Evolutionary conservation across 2,797 vertebrate species (phyloP).

Genomic region (Eurystomus glaucurus): DNA sequence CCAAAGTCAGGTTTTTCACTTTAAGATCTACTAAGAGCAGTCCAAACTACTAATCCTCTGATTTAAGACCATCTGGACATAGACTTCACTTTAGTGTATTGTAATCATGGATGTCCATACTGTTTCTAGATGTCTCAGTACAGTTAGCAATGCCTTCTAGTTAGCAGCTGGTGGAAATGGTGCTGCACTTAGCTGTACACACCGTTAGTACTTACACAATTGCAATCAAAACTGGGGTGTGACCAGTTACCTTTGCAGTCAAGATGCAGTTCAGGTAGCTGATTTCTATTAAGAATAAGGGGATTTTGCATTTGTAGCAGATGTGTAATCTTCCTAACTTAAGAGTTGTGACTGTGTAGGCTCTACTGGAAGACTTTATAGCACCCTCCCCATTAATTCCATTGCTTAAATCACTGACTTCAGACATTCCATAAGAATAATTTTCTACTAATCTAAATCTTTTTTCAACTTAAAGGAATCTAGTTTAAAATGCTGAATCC

Average conservation of each 20-base stretch:
- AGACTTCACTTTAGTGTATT: not conserved
- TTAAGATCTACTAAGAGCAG: not conserved
- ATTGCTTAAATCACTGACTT: not conserved
- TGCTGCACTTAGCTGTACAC: not conserved
- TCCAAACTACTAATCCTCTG: not conserved
- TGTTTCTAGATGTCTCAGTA: not conserved
- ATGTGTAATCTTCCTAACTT: not conserved
- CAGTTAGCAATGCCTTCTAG: not conserved
- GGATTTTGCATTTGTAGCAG: not conserved
- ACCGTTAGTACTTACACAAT: not conserved
- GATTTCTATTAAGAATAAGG: not conserved
- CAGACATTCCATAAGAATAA: not conserved
- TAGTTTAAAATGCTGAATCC: not conserved
- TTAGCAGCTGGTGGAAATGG: not conserved
- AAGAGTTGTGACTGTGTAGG: not conserved
- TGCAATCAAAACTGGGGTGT: not conserved
- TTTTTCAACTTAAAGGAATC: not conserved
- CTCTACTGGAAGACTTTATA: not conserved
- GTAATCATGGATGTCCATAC: not conserved
- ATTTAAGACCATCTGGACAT: not conserved
- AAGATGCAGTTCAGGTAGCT: not conserved
- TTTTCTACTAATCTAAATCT: not conserved
- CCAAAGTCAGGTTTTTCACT: not conserved
- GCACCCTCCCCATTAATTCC: not conserved
- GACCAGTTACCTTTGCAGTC: not conserved